Conservation (phyloP, 2,113 vertebrate genomes). For the Triplophysa siluroides region DNA sequence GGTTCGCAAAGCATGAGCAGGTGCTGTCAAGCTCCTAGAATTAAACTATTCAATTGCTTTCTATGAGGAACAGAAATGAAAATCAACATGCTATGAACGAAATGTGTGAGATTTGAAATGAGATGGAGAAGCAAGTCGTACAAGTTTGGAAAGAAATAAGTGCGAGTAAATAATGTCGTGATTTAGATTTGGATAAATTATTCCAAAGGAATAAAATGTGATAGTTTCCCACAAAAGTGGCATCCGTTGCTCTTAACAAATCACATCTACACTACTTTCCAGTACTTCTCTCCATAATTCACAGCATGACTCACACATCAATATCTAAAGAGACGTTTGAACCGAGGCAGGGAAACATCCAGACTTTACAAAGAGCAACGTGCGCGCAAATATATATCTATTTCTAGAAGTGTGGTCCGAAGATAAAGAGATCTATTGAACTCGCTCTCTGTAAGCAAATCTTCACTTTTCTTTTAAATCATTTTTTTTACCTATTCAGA, state of each 20-base stretch:
- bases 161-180: not conserved
- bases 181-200: not conserved
- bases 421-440: not conserved
- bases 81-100: no score
- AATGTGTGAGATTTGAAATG: no score
- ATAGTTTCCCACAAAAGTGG: not conserved
- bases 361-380: not conserved
- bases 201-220: not conserved
- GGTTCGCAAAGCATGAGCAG: no score
- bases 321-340: not conserved
- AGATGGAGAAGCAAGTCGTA: not conserved
- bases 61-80: not conserved
- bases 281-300: not conserved
- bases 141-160: not conserved
- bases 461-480: not conserved
- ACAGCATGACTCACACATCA: not conserved
- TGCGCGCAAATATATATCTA: not conserved
- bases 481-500: not conserved
- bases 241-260: not conserved
- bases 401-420: not conserved
- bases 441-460: not conserved
- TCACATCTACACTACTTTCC: not conserved
- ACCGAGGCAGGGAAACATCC: not conserved
- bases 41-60: no score
- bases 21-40: no score